Evolutionary conservation across 2,888 invertebrate species (phyloP), one percentile per base, ranked within the genome.

Genomic region (Dryobota labecula): DNA sequence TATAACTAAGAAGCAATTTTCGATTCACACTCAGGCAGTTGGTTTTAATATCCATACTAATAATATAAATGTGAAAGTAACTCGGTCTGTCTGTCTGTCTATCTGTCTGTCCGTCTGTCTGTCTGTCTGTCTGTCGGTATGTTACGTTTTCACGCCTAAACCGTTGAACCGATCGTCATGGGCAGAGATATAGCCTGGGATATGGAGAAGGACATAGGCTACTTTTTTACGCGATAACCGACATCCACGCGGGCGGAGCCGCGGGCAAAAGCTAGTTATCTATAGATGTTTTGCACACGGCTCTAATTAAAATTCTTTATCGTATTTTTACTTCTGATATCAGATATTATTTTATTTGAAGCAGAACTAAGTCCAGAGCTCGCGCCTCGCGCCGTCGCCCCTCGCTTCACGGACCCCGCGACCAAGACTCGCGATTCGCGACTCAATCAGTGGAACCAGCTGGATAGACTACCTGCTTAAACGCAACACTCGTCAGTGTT

Each of bases 271-370:
- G n/a, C n/a, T n/a, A n/a, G n/a, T 54, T 30, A 33, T 60, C 7
- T 27, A 4, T 24, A 56, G 45, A 66, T 66, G 27, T 78, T 70
- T 73, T 85, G 79, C 82, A 72, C 80, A 75, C 80, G 82, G 24
- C 72, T 76, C 84, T 54, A 74, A 45, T 67, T 62, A 27, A 41
- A 63, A 36, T 38, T 51, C 4, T 57, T 78, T 84, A 78, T 78
- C 77, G 24, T 61, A 30, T 54, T 54, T 58, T 33, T 8, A 65
- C 33, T 58, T 72, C 18, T 38, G 38, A 4, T 80, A 82, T 80
- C 75, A 66, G 70, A 76, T 82, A 73, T 57, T 74, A 64, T 70
- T 72, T 64, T 38, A 73, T 73, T 70, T 27, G 74, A 79, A 62
- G 76, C 79, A 75, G 76, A 82, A 84, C 76, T 67, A 79, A 72